These are phyloP conservation scores for Apodemus agrarius DNA, from an alignment of 2,797 vertebrate genomes.

Conservation along the genomic window DNA sequence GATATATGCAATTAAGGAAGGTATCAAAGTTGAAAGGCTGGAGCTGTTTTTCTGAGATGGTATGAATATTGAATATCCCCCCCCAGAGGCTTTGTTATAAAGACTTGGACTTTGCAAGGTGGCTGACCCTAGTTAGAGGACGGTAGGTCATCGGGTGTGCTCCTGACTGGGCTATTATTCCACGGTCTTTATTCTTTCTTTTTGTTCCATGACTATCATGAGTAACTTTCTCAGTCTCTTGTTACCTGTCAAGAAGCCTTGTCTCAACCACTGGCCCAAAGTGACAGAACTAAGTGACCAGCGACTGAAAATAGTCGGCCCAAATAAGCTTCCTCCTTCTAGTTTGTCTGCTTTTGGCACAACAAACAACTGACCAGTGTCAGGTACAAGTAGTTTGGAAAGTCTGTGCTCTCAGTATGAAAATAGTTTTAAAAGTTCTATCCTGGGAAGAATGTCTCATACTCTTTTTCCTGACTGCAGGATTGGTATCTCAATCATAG, in stretches of 20 bases:
- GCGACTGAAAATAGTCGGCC: background rate
- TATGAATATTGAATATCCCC: background rate
- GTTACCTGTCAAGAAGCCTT: background rate
- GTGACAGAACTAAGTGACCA: background rate
- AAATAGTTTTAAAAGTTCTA: background rate
- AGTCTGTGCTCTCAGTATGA: background rate
- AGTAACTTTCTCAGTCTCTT: background rate
- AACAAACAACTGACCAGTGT: background rate
- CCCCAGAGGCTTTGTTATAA: background rate
- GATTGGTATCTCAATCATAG: background rate
- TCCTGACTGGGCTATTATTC: background rate
- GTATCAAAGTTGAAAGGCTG: background rate
- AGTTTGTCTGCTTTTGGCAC: background rate
- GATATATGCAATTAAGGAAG: background rate
- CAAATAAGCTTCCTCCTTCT: background rate
- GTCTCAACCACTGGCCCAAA: background rate
- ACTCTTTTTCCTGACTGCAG: background rate
- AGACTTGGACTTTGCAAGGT: background rate
- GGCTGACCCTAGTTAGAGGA: background rate
- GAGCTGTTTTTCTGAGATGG: background rate
- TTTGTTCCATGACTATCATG: background rate
- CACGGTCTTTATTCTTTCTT: background rate
- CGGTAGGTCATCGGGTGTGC: background rate
- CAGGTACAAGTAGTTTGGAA: background rate
- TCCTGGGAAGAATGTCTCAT: background rate